Base-by-base conservation (phyloP, 2,888 invertebrate species). In the Hydropsyche betteni region DNA sequence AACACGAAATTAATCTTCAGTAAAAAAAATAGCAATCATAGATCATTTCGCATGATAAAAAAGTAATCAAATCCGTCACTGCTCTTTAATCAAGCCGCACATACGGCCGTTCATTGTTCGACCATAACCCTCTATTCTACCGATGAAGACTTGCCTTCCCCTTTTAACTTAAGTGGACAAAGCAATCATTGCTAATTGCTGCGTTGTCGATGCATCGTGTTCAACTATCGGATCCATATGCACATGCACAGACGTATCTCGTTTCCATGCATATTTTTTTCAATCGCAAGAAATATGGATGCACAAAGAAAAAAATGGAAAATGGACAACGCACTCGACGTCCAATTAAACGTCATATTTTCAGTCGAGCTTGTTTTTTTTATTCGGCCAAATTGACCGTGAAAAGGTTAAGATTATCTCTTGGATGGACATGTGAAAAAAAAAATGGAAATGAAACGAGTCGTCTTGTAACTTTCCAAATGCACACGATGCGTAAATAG, bases 111-210 rank as follows among this genome's bases (percentile, higher is more conserved):
- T 10, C 44, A 44, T 44, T 44, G 44, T 44, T 44, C 44, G 10
- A 44, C 44, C 44, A 44, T 10, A 44, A 44, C 44, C 44, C 44
- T 24, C 24, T 24, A 24, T 24, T 24, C 24, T 24, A 24, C 44
- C 44, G 10, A 8, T 44, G 44, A 44, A 44, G 44, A 44, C 44
- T 44, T 44, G 44, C 44, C 44, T 44, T 16, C 64, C 64, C 64
- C 64, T 34, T 64, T 34, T 64, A 12, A 34, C 64, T 34, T 69
- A 44, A 69, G 33, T 34, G 58, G 44, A 72, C 72, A 72, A 72
- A 72, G 72, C 72, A 72, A 72, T 72, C 72, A 58, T 50, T 36
- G 72, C 58, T 58, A 72, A 72, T 72, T 72, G 72, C 36, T 51
- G 55, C 34, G 52, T 70, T 72, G 51, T 70, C 70, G 36, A 52